phyloP scores from a whole-genome alignment of 2,888 invertebrate genomes.

The Cerastis leucographa region DNA sequence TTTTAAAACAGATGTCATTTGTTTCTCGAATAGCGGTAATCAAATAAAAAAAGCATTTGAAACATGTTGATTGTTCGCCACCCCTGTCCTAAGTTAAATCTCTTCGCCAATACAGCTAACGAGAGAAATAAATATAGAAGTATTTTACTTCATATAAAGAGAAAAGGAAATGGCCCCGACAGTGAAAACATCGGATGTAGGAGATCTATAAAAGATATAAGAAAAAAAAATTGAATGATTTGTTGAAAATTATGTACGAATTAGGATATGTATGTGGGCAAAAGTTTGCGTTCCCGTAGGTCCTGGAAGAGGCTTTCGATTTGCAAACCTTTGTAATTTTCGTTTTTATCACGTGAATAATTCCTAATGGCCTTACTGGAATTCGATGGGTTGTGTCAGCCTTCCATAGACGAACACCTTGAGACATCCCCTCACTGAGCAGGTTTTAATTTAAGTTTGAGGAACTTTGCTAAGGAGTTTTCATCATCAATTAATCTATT shows the following conservation, averaged over 20 bases:
- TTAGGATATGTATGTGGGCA: neutral
- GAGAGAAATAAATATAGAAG: conserved; percentile 45
- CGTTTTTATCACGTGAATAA: neutral
- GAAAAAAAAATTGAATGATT: conserved; percentile 13
- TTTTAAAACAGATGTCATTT: no score
- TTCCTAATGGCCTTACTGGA: neutral
- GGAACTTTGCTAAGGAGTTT: neutral
- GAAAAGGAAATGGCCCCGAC: conserved; percentile 17
- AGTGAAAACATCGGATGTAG: conserved; percentile 19
- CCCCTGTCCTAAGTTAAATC: conserved; percentile 32
- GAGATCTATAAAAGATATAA: neutral
- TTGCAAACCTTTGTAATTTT: conserved; percentile 2
- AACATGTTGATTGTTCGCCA: neutral
- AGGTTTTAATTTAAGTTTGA: no score
- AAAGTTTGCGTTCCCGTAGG: neutral
- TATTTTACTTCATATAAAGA: conserved; percentile 35
- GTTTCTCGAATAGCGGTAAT: no score
- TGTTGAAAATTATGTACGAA: conserved; percentile 10
- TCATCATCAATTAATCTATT: neutral
- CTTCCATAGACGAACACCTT: neutral
- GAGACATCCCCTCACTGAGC: neutral
- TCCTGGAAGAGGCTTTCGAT: neutral
- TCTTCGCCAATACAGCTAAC: conserved; percentile 39
- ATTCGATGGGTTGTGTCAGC: neutral
- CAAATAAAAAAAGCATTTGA: neutral